These are phyloP conservation scores for Andrena trimmerana DNA, from an alignment of 2,888 invertebrate genomes.

Conservation along the genomic window DNA sequence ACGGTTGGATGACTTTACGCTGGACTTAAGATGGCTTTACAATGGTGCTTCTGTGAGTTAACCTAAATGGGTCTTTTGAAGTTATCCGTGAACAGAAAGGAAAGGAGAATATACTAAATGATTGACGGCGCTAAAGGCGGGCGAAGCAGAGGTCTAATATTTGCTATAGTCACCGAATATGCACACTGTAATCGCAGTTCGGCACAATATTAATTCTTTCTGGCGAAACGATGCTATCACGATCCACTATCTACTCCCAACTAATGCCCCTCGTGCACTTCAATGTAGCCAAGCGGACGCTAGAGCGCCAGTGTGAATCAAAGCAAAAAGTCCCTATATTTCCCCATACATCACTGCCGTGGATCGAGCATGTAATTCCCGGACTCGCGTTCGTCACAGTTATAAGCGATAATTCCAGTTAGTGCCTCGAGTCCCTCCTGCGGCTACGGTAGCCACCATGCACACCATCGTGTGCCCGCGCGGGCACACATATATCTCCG, in stretches of 20 bases:
- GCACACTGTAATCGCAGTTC: too few relatives aligned
- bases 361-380: conserved; percentile 67
- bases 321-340: conserved; percentile 36
- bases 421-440: conserved; percentile 49
- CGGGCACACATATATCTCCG: conserved; percentile 54
- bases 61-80: too few relatives aligned
- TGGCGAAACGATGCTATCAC: too few relatives aligned
- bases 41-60: too few relatives aligned
- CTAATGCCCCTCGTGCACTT: not conserved
- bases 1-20: too few relatives aligned
- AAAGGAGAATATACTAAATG: too few relatives aligned
- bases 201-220: too few relatives aligned
- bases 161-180: too few relatives aligned
- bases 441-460: conserved; percentile 19
- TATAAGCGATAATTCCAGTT: conserved; percentile 66
- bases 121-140: too few relatives aligned
- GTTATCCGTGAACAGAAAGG: too few relatives aligned
- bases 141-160: too few relatives aligned
- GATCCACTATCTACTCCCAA: not conserved
- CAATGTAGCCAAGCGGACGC: not conserved
- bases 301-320: conserved; percentile 26
- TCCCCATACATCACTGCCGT: conserved; percentile 9
- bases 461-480: conserved; percentile 14
- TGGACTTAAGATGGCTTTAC: too few relatives aligned
- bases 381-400: conserved; percentile 69